Evolutionary conservation across 2,113 vertebrate genomes (phyloP).

Genomic region (Psettodes erumei): DNA sequence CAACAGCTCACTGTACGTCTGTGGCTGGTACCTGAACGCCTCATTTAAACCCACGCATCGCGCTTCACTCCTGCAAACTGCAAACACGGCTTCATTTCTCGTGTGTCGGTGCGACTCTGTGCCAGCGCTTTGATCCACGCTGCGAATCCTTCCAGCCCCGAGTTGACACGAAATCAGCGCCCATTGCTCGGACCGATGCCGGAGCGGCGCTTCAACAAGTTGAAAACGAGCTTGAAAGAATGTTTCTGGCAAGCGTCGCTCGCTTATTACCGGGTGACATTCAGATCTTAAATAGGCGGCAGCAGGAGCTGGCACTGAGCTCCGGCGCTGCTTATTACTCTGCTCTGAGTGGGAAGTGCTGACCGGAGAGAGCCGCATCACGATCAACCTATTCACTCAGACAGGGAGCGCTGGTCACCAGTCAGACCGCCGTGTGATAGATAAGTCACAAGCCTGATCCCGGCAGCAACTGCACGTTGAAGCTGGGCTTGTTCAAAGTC

Average conservation of each 20-base stretch:
- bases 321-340: conserved; percentile 43
- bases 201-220: conserved; percentile 46
- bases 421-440: neutral
- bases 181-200: conserved; percentile 30
- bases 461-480: neutral
- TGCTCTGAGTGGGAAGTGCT: conserved; percentile 55
- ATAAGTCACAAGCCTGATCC: neutral
- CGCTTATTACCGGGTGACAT: conserved; percentile 60
- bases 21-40: neutral
- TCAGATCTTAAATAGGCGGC: conserved; percentile 60
- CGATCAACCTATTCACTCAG: conserved; percentile 33
- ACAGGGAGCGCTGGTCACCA: conserved; percentile 3
- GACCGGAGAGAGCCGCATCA: conserved; percentile 38
- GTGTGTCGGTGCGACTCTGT: conserved; percentile 20
- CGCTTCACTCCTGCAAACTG: neutral
- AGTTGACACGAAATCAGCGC: conserved; percentile 43
- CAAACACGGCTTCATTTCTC: conserved; percentile 17
- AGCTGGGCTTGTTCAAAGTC: neutral
- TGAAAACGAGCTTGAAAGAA: conserved; percentile 53
- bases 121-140: conserved; percentile 25
- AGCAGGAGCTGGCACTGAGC: conserved; percentile 52
- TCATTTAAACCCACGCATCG: conserved; percentile 1
- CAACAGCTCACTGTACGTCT: neutral
- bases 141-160: conserved; percentile 9
- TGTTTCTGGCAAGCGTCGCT: conserved; percentile 44